phyloP scores from a whole-genome alignment of 2,113 vertebrate genomes.

The Isurus oxyrinchus region DNA sequence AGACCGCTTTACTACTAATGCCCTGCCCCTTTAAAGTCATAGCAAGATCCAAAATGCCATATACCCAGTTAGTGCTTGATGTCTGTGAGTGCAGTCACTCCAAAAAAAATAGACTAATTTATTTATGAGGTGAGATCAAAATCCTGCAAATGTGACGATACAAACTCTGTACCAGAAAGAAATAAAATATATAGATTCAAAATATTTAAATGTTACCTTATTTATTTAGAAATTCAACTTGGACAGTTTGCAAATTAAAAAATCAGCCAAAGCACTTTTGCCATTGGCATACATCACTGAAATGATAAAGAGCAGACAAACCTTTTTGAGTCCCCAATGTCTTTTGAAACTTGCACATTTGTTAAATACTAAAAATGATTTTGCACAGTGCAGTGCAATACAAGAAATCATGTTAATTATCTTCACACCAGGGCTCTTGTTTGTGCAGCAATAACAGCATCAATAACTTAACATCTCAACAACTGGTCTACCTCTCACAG shows the following conservation, averaged over 20 bases:
- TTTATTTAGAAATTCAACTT: background rate
- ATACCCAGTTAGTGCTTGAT: background rate
- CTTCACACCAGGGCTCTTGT: background rate
- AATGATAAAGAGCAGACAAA: too few relatives aligned
- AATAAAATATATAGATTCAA: background rate
- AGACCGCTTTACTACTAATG: background rate
- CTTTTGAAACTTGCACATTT: too few relatives aligned
- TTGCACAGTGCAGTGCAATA: too few relatives aligned
- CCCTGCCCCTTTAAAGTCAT: background rate
- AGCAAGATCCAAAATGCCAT: background rate
- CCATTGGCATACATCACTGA: too few relatives aligned
- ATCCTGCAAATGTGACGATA: background rate
- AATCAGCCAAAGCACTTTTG: too few relatives aligned
- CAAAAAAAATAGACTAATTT: background rate
- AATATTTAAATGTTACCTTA: too few relatives aligned
- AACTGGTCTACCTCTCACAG: background rate
- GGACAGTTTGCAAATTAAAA: background rate
- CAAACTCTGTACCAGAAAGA: background rate
- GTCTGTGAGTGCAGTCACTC: background rate
- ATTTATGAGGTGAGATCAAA: background rate
- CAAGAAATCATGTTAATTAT: background rate
- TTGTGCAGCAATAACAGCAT: background rate
- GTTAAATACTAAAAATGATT: too few relatives aligned
- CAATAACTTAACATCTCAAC: background rate
- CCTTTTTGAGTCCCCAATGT: too few relatives aligned